A percentile compares a stretch with the other conserved stretches of the same genome.
Conservation (phyloP, 2,113 vertebrate genomes). For the Myocastor coypus region DNA sequence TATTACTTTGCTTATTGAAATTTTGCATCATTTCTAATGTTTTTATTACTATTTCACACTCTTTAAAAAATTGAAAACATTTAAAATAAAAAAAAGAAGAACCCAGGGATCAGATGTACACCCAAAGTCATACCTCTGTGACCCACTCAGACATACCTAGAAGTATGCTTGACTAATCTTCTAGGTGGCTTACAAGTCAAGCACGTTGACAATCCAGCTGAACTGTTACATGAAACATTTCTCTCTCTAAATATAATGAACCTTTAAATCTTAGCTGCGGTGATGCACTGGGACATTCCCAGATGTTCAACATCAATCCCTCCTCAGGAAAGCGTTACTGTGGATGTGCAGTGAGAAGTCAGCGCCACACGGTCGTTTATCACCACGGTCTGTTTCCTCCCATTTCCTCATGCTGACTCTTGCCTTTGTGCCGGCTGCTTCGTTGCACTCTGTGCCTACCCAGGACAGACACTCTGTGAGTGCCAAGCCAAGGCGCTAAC, state of each 20-base stretch:
- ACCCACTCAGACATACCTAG: no score
- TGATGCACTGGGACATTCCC: not conserved
- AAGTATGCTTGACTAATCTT: not conserved
- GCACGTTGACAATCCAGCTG: not conserved
- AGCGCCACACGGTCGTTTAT: not conserved
- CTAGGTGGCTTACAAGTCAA: not conserved
- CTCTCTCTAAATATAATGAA: not conserved
- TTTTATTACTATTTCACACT: no score
- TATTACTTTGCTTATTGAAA: no score
- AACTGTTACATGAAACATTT: not conserved
- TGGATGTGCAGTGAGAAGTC: not conserved
- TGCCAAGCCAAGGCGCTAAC: not conserved
- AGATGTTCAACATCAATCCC: not conserved
- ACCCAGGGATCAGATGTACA: not conserved
- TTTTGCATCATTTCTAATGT: no score
- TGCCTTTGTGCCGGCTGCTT: no score
- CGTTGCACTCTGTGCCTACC: fast-evolving
- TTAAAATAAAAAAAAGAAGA: no score
- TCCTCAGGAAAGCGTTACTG: not conserved
- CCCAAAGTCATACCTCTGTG: not conserved
- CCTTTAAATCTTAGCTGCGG: not conserved
- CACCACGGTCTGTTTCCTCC: not conserved
- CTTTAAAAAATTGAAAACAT: no score
- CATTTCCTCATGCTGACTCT: not conserved
- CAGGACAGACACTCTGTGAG: not conserved